These are phyloP conservation scores for Ara ararauna DNA, from an alignment of 2,797 vertebrate species.

Conservation along the genomic window DNA sequence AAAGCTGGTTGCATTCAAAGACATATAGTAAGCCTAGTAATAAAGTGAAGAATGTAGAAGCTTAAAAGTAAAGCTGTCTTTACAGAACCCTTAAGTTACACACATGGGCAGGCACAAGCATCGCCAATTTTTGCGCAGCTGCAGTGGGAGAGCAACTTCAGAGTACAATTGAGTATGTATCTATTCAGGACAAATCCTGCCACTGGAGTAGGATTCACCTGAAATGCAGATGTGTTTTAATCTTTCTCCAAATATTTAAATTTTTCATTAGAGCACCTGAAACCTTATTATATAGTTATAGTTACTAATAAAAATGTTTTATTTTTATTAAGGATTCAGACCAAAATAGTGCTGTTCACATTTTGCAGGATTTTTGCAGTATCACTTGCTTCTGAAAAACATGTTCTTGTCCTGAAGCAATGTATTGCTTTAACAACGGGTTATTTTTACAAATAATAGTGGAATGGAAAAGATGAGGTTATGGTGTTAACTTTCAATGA, in stretches of 20 bases:
- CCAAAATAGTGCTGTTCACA: not conserved
- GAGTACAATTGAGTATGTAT: not conserved
- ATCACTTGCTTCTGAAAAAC: not conserved
- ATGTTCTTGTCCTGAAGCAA: not conserved
- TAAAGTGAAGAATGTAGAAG: not conserved
- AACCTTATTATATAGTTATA: not conserved
- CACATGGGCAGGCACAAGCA: not conserved
- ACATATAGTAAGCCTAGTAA: not conserved
- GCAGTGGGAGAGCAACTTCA: not conserved
- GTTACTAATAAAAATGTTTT: not conserved
- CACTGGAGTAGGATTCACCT: not conserved
- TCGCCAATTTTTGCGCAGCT: not conserved
- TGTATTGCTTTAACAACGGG: not conserved
- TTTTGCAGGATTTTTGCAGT: not conserved
- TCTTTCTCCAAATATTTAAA: not conserved
- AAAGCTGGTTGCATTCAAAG: not conserved
- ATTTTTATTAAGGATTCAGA: not conserved
- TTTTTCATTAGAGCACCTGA: not conserved
- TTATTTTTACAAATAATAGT: not conserved
- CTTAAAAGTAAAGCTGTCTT: not conserved
- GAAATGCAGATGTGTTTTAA: not conserved
- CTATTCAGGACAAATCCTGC: not conserved
- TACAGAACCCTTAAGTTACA: not conserved
- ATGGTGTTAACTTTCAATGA: not conserved
- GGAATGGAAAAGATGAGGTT: not conserved